Base-by-base conservation (phyloP, 2,797 vertebrate species). In the Takifugu ocellatus region DNA sequence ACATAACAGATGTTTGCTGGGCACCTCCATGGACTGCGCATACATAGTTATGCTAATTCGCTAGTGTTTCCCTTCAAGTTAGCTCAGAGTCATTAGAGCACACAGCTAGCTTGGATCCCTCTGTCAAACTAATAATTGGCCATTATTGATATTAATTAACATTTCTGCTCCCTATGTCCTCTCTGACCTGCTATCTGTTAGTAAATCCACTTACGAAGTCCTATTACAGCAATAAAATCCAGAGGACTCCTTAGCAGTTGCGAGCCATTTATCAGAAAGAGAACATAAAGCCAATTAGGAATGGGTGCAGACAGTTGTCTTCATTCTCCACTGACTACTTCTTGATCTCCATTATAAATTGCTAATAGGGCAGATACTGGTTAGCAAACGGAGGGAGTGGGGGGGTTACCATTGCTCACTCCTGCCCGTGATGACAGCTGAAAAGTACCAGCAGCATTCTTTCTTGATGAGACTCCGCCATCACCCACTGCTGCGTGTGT, bases 101-200 rank as follows among this genome's bases (percentile, higher is more conserved):
- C 92, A 80, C 92, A 93, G 93, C 92, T 95, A 96, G 94, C 94
- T 87, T 84, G 91, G 94, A 96, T 97, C 94, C 93, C 93, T 97
- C 96, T 98, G 96, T 98, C 95, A 98, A 95, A 95, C 95, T 96
- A 98, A 98, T 98, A 98, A 99, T 98, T 96, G 95, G 93, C 95
- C 93, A 98, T 99, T 98, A 99, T 98, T 98, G 97, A 97, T 98
- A 99, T 98, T 98, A 98, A 99, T 99, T 99, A 98, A 95, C 95
- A 95, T 96, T 98, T 98, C 94, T 93, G 93, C 94, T 95, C 95
- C 92, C 94, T 92, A 89, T 92, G 91, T 94, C 83, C 14, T 87
- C 94, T 84, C 88, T 98, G 96, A 98, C 96, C 96, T 83, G 80
- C 88, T 95, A 94, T 96, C 93, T 95, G 94, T 94, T 96, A 92